These are phyloP conservation scores for Ivindomyrus marchei DNA, from an alignment of 2,113 vertebrate species.

Conservation along the genomic window DNA sequence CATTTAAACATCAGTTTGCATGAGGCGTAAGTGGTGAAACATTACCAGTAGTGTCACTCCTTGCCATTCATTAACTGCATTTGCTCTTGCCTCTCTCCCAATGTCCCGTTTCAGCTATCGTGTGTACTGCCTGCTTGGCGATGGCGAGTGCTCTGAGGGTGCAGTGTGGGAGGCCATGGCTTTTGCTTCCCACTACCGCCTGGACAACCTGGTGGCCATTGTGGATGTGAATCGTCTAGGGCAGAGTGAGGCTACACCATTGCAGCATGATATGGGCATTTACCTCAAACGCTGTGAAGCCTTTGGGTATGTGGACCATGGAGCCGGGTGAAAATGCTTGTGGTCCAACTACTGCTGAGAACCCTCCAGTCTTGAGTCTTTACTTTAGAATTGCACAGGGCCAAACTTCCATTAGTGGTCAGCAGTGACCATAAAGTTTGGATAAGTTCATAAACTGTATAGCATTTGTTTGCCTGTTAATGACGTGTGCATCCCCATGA, in stretches of 20 bases:
- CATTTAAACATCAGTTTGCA: neutral
- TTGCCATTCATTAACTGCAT: neutral
- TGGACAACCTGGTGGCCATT: conserved; percentile 79
- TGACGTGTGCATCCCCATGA: neutral
- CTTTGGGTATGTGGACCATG: conserved; percentile 67
- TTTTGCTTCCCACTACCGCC: conserved; percentile 70
- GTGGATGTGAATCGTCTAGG: conserved; percentile 74
- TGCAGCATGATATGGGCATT: conserved; percentile 57
- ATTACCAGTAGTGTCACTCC: neutral
- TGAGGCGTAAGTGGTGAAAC: neutral
- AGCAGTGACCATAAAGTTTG: neutral
- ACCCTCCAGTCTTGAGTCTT: neutral
- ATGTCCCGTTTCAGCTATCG: conserved; percentile 61
- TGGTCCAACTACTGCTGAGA: neutral
- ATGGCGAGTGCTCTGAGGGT: conserved; percentile 73
- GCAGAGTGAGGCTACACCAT: conserved; percentile 66
- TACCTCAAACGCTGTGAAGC: conserved; percentile 73
- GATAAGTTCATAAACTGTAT: neutral
- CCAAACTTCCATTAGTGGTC: neutral
- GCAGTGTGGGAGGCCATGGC: conserved; percentile 83
- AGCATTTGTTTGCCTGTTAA: neutral
- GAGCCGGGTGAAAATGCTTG: neutral
- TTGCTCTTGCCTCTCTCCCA: neutral
- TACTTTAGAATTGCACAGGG: neutral
- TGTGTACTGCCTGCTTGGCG: conserved; percentile 76